Evolutionary conservation across 1,140 invertebrate species (phyloP).

Genomic region (Dicyema japonicum): DNA sequence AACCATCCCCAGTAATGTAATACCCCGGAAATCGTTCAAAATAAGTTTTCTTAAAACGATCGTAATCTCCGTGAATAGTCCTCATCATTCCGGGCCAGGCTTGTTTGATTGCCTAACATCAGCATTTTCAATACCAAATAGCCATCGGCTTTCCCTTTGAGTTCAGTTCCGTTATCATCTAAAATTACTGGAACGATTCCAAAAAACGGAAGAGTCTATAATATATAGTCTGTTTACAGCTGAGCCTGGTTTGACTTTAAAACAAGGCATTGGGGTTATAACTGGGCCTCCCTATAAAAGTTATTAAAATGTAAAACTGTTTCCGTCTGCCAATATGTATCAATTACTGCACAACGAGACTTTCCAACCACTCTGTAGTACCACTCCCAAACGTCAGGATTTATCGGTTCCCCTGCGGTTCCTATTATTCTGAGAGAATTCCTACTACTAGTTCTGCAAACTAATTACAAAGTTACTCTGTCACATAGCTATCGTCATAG

Average conservation of each 20-base stretch:
- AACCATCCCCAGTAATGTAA: constrained; percentile 24
- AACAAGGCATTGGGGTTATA: constrained; percentile 62
- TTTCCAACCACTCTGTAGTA: constrained; percentile 23
- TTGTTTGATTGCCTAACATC: constrained; percentile 12
- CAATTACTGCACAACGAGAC: constrained; percentile 20
- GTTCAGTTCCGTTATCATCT: constrained; percentile 47
- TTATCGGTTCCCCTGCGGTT: constrained; percentile 25
- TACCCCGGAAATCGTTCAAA: constrained; percentile 65
- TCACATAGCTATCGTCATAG: constrained; percentile 9
- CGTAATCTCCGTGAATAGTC: constrained; percentile 22
- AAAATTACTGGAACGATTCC: constrained; percentile 25
- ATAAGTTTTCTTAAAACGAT: constrained; percentile 21
- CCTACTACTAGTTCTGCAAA: constrained; percentile 15
- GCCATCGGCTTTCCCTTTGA: constrained; percentile 57
- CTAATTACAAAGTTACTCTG: too few relatives aligned
- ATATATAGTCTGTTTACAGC: constrained; percentile 47
- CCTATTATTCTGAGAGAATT: constrained; percentile 1
- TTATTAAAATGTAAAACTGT: constrained; percentile 2
- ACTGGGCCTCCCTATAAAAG: constrained; percentile 25
- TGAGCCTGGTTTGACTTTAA: constrained; percentile 74
- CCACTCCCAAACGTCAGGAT: constrained; percentile 27
- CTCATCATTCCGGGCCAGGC: constrained; percentile 23
- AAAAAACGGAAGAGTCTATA: constrained; percentile 38
- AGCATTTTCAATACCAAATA: constrained; percentile 50
- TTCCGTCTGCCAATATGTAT: constrained; percentile 26